Evolutionary conservation across 2,797 vertebrate species (phyloP).

Genomic region (Decapterus maruadsi): DNA sequence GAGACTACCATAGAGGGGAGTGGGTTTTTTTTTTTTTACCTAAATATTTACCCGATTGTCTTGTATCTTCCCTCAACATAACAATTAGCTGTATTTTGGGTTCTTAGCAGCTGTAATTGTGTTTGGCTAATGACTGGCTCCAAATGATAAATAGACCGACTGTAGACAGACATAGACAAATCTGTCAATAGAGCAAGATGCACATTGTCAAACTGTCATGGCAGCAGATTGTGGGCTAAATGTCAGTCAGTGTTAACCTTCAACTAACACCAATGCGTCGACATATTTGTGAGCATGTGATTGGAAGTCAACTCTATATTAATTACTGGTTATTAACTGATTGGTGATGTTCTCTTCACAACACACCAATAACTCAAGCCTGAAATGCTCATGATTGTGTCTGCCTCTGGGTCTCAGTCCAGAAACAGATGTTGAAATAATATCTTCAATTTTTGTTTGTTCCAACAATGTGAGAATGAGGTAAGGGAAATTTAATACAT

Average conservation of each 20-base stretch:
- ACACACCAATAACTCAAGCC: neutral
- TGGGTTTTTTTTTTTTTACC: no score
- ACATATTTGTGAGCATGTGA: neutral
- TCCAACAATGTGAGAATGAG: conserved; percentile 1
- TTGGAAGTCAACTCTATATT: neutral
- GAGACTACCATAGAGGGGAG: no score
- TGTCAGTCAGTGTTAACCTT: neutral
- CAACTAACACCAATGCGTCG: neutral
- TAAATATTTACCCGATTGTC: no score
- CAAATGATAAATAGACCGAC: neutral
- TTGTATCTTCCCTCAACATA: no score
- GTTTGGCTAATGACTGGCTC: neutral
- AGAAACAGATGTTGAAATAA: neutral
- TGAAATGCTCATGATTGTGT: neutral
- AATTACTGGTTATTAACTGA: neutral
- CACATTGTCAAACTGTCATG: neutral
- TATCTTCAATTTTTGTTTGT: neutral
- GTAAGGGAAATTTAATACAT: conserved; percentile 3
- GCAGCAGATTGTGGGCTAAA: neutral
- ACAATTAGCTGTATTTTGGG: neutral
- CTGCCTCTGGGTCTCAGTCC: neutral
- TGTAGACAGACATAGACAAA: neutral
- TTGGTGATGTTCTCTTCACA: neutral
- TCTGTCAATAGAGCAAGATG: neutral
- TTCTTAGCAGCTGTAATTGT: neutral